These are phyloP conservation scores for Crotalus viridis DNA, from an alignment of 2,113 vertebrate genomes.

Conservation along the genomic window DNA sequence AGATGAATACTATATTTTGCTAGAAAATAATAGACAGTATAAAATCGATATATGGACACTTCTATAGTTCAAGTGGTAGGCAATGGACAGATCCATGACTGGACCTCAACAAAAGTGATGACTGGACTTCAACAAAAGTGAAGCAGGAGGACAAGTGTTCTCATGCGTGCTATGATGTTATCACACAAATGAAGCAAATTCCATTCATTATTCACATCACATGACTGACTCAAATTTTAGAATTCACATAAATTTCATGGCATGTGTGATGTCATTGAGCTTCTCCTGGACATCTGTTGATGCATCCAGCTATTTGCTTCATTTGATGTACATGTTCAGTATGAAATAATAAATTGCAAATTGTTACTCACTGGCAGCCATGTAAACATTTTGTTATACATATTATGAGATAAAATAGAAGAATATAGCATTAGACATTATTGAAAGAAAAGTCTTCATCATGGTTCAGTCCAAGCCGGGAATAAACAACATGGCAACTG, in stretches of 20 bases:
- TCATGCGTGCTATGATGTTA: neutral
- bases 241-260: neutral
- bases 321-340: neutral
- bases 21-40: neutral
- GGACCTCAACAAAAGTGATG: neutral
- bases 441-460: too few species aligned
- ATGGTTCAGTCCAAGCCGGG: too few species aligned
- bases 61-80: neutral
- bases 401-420: neutral
- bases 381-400: neutral
- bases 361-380: neutral
- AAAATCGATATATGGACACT: neutral
- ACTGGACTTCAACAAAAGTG: neutral
- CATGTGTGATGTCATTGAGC: neutral
- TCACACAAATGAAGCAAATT: neutral
- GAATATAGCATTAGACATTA: neutral
- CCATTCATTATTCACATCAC: neutral
- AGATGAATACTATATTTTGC: neutral
- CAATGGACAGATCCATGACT: neutral
- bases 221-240: neutral
- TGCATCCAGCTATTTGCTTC: neutral
- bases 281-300: neutral
- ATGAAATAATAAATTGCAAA: neutral
- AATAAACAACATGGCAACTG: too few species aligned
- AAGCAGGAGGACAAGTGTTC: neutral